Evolutionary conservation across 2,113 vertebrate genomes (phyloP), one percentile per base, ranked within the genome.

Genomic region (Pseudorasbora parva): DNA sequence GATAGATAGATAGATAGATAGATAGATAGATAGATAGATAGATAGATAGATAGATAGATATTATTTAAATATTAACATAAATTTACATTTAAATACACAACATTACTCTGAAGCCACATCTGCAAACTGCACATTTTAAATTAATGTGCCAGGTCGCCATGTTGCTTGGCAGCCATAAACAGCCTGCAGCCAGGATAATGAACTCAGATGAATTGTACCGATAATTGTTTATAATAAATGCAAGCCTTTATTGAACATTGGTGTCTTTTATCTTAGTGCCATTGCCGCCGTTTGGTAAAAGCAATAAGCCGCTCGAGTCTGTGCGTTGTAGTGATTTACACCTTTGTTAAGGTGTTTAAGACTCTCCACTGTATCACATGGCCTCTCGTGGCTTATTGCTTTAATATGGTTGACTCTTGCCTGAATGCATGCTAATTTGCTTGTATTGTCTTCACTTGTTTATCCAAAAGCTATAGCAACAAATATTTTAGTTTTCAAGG

Each of bases 191-290:
- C 45, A 17, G 71, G 45, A 49, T 27, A 47, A 73, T 73, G 41
- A 73, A 69, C 66, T 43, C 10, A 9, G 66, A 69, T 69, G 68
- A 71, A 45, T 71, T 73, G 25, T 73, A 27, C n/a, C 6, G 3
- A 57, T 57, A 30, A 77, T 77, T 37, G 49, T 57, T 41, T 57
- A n/a, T 77, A 77, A 77, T 77, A 77, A 77, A 77, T 56, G 51
- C 21, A 77, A 77, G 10, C 51, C 49, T 77, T 77, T n/a, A 77
- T 77, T 77, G 51, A 77, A 21, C 74, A 56, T 8, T 37, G 11
- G 30, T 15, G 21, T 51, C 68, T 57, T 77, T 56, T 37, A 57
- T 77, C 74, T 41, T 12, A 8, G 30, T 15, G 49, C 10, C 19
- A n/a, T 33, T 77, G 74, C 47, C 15, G 3, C 6, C 0, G 45